Evolutionary conservation across 1,140 invertebrate genomes (phyloP).

Genomic region (Globodera ellingtonae): DNA sequence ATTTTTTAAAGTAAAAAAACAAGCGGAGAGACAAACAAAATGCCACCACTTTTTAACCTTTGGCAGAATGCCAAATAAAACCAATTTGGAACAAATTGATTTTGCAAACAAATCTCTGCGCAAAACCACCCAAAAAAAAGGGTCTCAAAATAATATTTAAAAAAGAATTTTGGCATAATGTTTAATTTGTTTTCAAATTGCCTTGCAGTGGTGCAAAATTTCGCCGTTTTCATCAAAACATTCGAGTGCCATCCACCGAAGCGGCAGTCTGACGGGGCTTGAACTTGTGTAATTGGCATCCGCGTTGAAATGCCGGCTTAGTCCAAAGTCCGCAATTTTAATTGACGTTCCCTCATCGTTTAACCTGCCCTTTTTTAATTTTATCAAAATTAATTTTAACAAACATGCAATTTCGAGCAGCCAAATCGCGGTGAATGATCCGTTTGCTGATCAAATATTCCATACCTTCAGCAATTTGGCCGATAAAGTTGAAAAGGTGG

Average conservation of each 20-base stretch:
- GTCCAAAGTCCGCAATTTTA: slow-evolving; percentile 97
- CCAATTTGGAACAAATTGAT: no score
- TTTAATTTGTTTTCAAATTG: no score
- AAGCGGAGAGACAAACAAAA: no score
- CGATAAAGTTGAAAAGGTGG: slow-evolving; percentile 90
- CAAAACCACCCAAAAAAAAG: no score
- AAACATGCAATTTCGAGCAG: slow-evolving; percentile 83
- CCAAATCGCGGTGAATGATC: slow-evolving; percentile 92
- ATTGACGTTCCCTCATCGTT: slow-evolving; percentile 81
- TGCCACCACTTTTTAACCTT: no score
- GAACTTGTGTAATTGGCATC: slow-evolving; percentile 34
- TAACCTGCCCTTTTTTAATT: slow-evolving; percentile 66
- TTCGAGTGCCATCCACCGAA: slow-evolving; percentile 48
- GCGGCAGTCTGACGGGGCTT: slow-evolving; percentile 28
- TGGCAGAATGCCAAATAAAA: no score
- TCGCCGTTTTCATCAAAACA: slow-evolving; percentile 37
- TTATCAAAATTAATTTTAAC: not conserved
- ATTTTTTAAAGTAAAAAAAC: no score
- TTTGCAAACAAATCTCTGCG: no score
- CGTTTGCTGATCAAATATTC: slow-evolving; percentile 88
- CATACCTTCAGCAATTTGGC: slow-evolving; percentile 94
- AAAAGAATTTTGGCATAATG: not conserved
- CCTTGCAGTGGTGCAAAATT: slow-evolving; percentile 19
- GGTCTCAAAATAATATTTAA: no score
- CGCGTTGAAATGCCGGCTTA: slow-evolving; percentile 73